Percentiles rank a stretch among this genome's conserved stretches.
Evolutionary conservation across 2,797 vertebrate species (phyloP).

Genomic region (Anguilla marmorata): DNA sequence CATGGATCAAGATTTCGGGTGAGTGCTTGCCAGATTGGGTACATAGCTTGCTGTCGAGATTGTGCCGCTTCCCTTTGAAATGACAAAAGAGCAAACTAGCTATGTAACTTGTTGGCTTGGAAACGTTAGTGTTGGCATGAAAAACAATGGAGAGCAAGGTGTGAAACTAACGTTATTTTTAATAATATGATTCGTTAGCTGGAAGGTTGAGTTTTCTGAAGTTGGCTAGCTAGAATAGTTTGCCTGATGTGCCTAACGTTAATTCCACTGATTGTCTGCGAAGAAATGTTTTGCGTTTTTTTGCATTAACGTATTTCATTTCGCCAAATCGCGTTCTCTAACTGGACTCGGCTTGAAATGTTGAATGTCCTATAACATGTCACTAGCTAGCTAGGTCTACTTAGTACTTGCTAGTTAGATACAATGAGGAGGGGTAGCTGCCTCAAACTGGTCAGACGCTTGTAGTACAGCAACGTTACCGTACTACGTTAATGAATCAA

Average conservation of each 20-base stretch:
- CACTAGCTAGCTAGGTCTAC: background rate
- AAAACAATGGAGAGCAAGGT: too few species aligned
- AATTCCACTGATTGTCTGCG: too few species aligned
- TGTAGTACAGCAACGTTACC: background rate
- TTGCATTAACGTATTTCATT: background rate
- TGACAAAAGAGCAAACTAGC: background rate
- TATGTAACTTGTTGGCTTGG: background rate
- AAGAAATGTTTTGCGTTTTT: background rate
- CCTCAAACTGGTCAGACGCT: background rate
- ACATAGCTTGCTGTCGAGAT: background rate
- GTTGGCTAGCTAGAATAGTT: background rate
- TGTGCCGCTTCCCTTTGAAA: background rate
- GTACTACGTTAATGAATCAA: background rate
- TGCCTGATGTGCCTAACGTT: background rate
- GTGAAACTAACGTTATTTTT: too few species aligned
- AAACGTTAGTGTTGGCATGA: too few species aligned
- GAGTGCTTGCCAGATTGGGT: slow-evolving; percentile 49
- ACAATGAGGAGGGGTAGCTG: background rate
- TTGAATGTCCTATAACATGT: background rate
- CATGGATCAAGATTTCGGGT: slow-evolving; percentile 99
- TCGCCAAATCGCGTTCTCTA: background rate
- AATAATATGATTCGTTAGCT: background rate
- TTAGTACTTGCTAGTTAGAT: background rate
- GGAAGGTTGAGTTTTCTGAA: background rate
- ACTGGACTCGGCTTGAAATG: background rate